These are phyloP conservation scores for Polypedilum pembai DNA, from an alignment of 1,140 invertebrate species.

Conservation along the genomic window DNA sequence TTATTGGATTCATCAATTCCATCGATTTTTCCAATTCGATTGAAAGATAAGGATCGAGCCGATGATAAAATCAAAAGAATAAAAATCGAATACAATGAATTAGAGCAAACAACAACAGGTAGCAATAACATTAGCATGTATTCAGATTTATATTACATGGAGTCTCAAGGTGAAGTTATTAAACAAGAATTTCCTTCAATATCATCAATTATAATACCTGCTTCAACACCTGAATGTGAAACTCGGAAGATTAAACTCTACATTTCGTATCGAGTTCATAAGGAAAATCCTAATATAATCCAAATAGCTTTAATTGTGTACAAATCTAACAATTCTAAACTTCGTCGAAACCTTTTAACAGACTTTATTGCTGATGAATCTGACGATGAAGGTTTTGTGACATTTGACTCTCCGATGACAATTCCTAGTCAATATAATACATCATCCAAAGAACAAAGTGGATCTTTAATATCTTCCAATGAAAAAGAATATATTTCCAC, in stretches of 20 bases:
- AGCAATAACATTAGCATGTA: not conserved
- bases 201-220: not conserved
- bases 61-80: not conserved
- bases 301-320: constrained; percentile 21
- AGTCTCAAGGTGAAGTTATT: not conserved
- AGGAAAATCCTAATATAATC: not conserved
- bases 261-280: not conserved
- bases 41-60: not conserved
- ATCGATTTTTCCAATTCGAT: not conserved
- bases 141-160: not conserved
- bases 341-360: not conserved
- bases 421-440: not conserved
- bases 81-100: not conserved
- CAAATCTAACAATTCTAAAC: not conserved
- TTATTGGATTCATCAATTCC: not conserved
- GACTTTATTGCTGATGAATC: constrained; percentile 9
- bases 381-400: not conserved
- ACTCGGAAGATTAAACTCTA: not conserved
- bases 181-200: not conserved
- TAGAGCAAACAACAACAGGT: not conserved
- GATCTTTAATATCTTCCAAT: too few relatives aligned
- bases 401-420: not conserved
- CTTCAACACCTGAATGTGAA: not conserved
- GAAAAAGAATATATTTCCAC: not conserved
- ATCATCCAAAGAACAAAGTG: not conserved